These are phyloP conservation scores for Enteromius thamalakanensis DNA, from an alignment of 2,797 vertebrate genomes.

Conservation along the genomic window DNA sequence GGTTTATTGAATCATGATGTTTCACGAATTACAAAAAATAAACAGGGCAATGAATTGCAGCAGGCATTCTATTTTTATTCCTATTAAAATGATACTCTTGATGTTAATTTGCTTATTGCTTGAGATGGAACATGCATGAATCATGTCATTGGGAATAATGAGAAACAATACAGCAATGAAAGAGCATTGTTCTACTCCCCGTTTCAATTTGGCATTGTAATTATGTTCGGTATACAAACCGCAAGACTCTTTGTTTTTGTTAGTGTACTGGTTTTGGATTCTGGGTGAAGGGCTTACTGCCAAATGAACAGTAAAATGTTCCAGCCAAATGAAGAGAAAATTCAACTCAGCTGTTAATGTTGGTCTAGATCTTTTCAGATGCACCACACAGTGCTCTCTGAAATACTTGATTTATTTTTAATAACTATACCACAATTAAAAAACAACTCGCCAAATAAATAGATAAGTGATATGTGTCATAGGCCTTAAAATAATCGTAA, in stretches of 20 bases:
- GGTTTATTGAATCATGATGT: conserved; percentile 58
- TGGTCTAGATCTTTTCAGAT: conserved; percentile 25
- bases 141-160: conserved; percentile 55
- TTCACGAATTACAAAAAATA: conserved; percentile 49
- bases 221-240: conserved; percentile 58
- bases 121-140: conserved; percentile 54
- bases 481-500: not conserved
- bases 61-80: conserved; percentile 38
- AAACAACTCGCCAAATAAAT: too few relatives aligned
- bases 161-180: conserved; percentile 51
- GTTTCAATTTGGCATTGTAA: conserved; percentile 58
- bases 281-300: conserved; percentile 43
- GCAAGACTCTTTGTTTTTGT: conserved; percentile 55
- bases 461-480: not conserved
- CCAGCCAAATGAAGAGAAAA: conserved; percentile 57
- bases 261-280: conserved; percentile 48
- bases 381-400: not conserved
- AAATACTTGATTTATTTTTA: not conserved
- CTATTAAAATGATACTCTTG: conserved; percentile 51
- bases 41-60: conserved; percentile 46
- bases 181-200: conserved; percentile 53
- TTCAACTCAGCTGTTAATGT: conserved; percentile 32
- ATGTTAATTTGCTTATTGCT: conserved; percentile 53
- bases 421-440: not conserved
- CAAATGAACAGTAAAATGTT: conserved; percentile 57